Conservation (phyloP, 2,113 vertebrate species). For the Vulpes lagopus region DNA sequence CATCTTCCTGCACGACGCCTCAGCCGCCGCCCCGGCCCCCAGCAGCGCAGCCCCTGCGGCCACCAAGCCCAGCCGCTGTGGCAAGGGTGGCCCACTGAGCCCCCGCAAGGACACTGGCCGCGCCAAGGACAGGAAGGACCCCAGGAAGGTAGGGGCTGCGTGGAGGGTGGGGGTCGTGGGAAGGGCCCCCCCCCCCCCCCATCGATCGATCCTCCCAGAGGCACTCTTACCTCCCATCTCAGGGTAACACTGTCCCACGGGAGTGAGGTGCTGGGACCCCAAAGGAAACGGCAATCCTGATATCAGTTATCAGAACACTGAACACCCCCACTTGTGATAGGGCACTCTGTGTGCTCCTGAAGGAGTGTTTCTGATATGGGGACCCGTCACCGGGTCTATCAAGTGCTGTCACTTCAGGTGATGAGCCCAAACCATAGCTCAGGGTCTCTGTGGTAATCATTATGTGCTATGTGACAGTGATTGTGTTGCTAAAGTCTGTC, state of each 20-base stretch:
- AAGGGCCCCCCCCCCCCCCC: too few relatives aligned
- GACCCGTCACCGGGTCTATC: fast-evolving
- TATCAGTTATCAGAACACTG: too few relatives aligned
- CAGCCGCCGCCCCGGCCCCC: conserved; percentile 81
- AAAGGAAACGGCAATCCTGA: background rate
- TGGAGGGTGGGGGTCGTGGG: fast-evolving
- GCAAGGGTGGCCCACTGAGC: conserved; percentile 87
- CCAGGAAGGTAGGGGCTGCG: conserved; percentile 85
- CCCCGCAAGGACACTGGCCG: conserved; percentile 90
- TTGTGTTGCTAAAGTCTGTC: background rate
- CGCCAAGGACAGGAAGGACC: conserved; percentile 90
- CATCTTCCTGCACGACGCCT: conserved; percentile 96
- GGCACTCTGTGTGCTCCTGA: fast-evolving
- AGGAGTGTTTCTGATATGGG: fast-evolving
- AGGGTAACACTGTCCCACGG: background rate
- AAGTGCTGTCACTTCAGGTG: fast-evolving
- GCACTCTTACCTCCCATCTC: fast-evolving
- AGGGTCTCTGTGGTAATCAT: background rate
- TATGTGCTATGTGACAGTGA: fast-evolving
- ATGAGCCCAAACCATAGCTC: fast-evolving
- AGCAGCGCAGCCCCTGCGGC: conserved; percentile 23
- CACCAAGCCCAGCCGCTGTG: conserved; percentile 89
- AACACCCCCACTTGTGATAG: background rate
- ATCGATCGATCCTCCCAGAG: background rate
- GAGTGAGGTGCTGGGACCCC: background rate